Base-by-base conservation (phyloP, 2,797 vertebrate genomes). In the Knipowitschia caucasica region DNA sequence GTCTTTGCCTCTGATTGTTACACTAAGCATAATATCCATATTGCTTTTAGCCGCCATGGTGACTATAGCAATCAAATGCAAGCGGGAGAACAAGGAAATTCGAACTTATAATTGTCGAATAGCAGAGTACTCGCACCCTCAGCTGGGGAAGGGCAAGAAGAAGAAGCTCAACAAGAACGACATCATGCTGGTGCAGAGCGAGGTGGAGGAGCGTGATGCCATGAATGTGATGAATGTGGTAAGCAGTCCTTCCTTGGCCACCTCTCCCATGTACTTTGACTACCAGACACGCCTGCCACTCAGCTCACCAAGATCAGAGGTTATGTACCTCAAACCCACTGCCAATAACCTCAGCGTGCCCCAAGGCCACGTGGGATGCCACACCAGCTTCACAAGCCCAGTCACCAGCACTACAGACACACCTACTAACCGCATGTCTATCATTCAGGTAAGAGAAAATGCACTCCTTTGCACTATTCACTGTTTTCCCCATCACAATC, bases 221-320 rank as follows among this genome's bases (percentile, higher is more conserved):
- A 95, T 99, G 93, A 99, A 99, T 89, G 95, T 98, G 84, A 99
- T 99, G 97, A 99, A 99, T 59, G 97, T 99, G 89, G 97, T 99
- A 87, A 99, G 97, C 94, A 98, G 96, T 83, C 95, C 97, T 77
- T 99, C 97, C 75, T 88, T 99, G 86, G 96, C 97, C 88, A 98
- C 97, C 81, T 99, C 97, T 77, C 97, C 97, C 75, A 95, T 99
- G 93, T 98, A 98, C 92, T 99, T 99, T 88, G 97, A 99, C 91
- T 99, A 98, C 91, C 96, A 99, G 92, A 98, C 97, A 75, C 95
- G 97, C 77, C 91, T 98, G 85, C 97, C 97, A 88, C 94, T 99
- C 87, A 99, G 97, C 92, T 98, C 97, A 69, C 97, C 96, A 85
- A 91, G 97, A 75, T 99, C 96, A 18, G 97, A 99, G 92, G 96